Evolutionary conservation across 2,888 invertebrate genomes (phyloP), one percentile per base, ranked within the genome.

Genomic region (Apodemia mormo): DNA sequence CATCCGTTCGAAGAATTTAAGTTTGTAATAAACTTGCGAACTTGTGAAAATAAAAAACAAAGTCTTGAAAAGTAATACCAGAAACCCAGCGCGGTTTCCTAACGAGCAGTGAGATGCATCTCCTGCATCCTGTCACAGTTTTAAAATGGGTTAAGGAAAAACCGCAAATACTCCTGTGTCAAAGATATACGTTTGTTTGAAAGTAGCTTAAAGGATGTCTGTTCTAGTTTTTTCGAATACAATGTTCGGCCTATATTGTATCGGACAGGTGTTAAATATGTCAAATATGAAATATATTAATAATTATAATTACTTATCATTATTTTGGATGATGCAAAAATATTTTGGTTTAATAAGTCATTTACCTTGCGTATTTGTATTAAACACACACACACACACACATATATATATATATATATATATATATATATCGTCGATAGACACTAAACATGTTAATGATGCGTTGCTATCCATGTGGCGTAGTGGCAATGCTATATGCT

Each of bases 171-270:
- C 61, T 30, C 4, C 58, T 33, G 14, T 14, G 1, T 33, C 14
- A 61, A 61, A 61, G 14, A 61, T 33, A 30, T 12, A 30, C 30
- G 33, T 61, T 12, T 14, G 49, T 49, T 29, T 61, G 33, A 14
- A 61, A 61, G 29, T 30, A 12, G 30, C 12, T 61, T 30, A 29
- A 22, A 58, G 58, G 61, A 61, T 61, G 33, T 58, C 58, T 7
- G 61, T 61, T 61, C 61, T 61, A 61, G 61, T 61, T 61, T 61
- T 61, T 61, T 22, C 58, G 61, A 61, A 61, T 30, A 61, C 61
- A 61, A 61, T 58, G 58, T 14, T 14, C 49, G 49, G 49, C 49
- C 49, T 49, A 49, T 14, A 14, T 49, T 49, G 49, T 49, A 49
- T 8, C 49, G 3, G 49, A 49, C 7, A 49, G 7, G 12, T 45